Evolutionary conservation across 2,888 invertebrate species (phyloP).

Genomic region (Lasioglossum oenotherae): DNA sequence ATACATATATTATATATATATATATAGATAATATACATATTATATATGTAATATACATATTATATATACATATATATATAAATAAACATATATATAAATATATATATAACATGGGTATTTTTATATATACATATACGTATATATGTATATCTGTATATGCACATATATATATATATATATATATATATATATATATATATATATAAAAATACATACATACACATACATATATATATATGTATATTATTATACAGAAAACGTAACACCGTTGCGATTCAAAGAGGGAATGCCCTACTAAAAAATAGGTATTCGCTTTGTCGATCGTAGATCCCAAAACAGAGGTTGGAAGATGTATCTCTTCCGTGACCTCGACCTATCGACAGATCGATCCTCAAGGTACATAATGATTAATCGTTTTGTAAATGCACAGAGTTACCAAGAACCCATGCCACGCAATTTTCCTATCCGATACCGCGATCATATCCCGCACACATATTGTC

Average conservation of each 20-base stretch:
- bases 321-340: conserved; percentile 28
- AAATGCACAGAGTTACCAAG: conserved; percentile 64
- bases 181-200: conserved; percentile 72
- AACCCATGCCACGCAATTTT: conserved; percentile 46
- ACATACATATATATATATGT: conserved; percentile 69
- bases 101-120: conserved; percentile 25
- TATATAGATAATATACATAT: conserved; percentile 73
- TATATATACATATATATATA: conserved; percentile 74
- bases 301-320: conserved; percentile 68
- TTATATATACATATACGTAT: conserved; percentile 65
- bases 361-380: conserved; percentile 19
- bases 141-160: conserved; percentile 58
- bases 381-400: conserved; percentile 36
- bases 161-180: conserved; percentile 69
- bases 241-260: conserved; percentile 83
- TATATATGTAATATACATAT: conserved; percentile 66
- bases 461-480: conserved; percentile 55
- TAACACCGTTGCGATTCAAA: conserved; percentile 74
- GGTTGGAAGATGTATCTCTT: conserved; percentile 1
- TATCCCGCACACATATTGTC: conserved; percentile 46
- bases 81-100: conserved; percentile 68
- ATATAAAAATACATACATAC: conserved; percentile 37
- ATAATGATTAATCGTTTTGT: conserved; percentile 39
- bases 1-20: conserved; percentile 70
- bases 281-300: conserved; percentile 74